Base-by-base conservation (phyloP, 1,140 invertebrate species). In the Ceratitis capitata region DNA sequence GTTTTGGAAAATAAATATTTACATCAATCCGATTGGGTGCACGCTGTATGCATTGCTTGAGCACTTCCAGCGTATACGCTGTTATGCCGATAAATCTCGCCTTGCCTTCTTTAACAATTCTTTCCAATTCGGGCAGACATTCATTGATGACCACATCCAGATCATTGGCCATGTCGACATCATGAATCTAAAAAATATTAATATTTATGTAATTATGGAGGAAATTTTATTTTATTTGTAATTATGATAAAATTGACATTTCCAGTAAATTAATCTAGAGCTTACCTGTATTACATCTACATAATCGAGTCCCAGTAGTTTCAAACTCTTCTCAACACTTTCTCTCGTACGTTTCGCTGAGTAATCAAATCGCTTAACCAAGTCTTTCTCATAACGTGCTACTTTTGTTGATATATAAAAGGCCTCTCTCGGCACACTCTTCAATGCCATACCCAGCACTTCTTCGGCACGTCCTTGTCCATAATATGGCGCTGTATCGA, bases 321-420 rank as follows among this genome's bases (percentile, higher is more conserved):
- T 88, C 10, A 99, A 93, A 89, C 97, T 98, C 39, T 94, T 93
- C 74, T 97, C 94, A 23, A 99, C 93, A 89, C 95, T 96, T 69
- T 93, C 91, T 9, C 94, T 92, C 0, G 96, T 96, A 92, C 95
- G 95, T 86, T 96, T 94, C 0, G 94, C 93, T 3, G 96, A 95
- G 92, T 98, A 99, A 91, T 99, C 96, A 92, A 99, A 98, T 95
- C 97, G 97, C 83, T 94, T 92, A 47, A 94, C 93, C 26, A 93
- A 94, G 85, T 96, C 94, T 39, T 94, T 92, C 86, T 96, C 95
- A 89, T 98, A 99, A 84, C 98, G 94, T 2, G 97, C 97, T 51
- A 97, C 94, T 94, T 99, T 99, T n/a, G 97, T 98, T 14, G 95
- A 96, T 23, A 99, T 94, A 89, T 98, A 98, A 92, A 96, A 99